These are phyloP conservation scores for Dicentrarchus labrax DNA, from an alignment of 2,113 vertebrate genomes.

Conservation along the genomic window DNA sequence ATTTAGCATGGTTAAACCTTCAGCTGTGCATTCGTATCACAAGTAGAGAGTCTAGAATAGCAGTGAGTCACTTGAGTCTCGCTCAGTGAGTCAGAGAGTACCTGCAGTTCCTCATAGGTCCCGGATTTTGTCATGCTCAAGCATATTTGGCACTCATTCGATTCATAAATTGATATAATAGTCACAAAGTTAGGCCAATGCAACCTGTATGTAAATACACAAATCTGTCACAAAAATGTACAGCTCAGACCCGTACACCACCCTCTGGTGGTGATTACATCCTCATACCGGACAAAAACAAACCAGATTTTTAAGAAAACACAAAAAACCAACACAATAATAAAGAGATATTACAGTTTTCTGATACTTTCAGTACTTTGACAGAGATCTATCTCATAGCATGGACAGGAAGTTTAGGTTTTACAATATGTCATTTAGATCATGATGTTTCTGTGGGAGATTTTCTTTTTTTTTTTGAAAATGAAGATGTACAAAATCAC, in stretches of 20 bases:
- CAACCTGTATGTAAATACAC: constrained; percentile 65
- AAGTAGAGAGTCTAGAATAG: constrained; percentile 60
- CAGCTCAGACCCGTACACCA: constrained; percentile 65
- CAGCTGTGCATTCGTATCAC: constrained; percentile 72
- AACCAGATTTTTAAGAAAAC: constrained; percentile 26
- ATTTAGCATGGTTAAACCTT: constrained; percentile 74
- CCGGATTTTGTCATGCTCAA: constrained; percentile 62
- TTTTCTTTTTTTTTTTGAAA: not conserved
- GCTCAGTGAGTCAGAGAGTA: constrained; percentile 59
- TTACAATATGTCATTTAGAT: constrained; percentile 48
- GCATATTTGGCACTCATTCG: constrained; percentile 83
- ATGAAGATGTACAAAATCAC: constrained; percentile 1
- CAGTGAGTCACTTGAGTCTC: constrained; percentile 61
- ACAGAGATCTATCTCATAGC: constrained; percentile 58
- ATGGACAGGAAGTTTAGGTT: constrained; percentile 53
- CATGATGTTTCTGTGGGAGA: not conserved
- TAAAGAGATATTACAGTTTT: constrained; percentile 71
- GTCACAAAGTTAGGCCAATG: constrained; percentile 75
- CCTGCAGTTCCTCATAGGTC: constrained; percentile 39
- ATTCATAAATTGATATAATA: constrained; percentile 72
- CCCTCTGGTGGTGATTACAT: constrained; percentile 57
- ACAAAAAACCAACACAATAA: constrained; percentile 20
- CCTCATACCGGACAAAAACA: constrained; percentile 50
- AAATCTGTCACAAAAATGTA: constrained; percentile 67
- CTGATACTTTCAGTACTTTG: constrained; percentile 64